These are phyloP conservation scores for Eupithecia vulgata DNA, from an alignment of 2,888 invertebrate species.

Conservation along the genomic window DNA sequence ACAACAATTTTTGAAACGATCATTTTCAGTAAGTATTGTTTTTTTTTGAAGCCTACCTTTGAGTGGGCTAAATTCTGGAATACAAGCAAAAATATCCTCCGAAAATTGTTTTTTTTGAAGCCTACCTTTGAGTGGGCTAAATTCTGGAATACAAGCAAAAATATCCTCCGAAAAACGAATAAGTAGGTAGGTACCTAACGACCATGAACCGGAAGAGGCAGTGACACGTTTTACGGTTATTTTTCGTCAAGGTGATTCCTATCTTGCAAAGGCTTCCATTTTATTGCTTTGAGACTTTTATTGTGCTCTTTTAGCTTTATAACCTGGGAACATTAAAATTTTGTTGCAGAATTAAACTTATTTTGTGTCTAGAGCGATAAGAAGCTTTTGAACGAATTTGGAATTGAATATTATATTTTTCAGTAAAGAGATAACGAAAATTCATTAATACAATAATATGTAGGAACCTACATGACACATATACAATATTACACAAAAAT, in stretches of 20 bases:
- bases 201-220: constrained; percentile 4
- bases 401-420: background rate
- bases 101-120: background rate
- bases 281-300: constrained; percentile 15
- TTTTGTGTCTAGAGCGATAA: constrained; percentile 11
- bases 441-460: too few relatives aligned
- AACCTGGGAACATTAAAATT: constrained; percentile 16
- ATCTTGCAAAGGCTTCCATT: constrained; percentile 13
- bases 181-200: constrained; percentile 9
- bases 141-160: background rate
- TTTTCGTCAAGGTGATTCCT: constrained; percentile 17
- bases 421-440: too few relatives aligned
- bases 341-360: constrained; percentile 6
- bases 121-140: background rate
- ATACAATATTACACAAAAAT: too few relatives aligned
- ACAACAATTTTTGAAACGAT: background rate
- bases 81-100: constrained; percentile 4
- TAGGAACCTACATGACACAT: too few relatives aligned
- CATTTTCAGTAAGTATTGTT: background rate
- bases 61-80: background rate
- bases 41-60: background rate
- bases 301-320: constrained; percentile 16
- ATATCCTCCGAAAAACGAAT: constrained; percentile 4
- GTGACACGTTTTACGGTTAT: constrained; percentile 17
- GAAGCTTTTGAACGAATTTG: background rate